Base-by-base conservation (phyloP, 2,888 invertebrate species). In the Dynastes tityus region DNA sequence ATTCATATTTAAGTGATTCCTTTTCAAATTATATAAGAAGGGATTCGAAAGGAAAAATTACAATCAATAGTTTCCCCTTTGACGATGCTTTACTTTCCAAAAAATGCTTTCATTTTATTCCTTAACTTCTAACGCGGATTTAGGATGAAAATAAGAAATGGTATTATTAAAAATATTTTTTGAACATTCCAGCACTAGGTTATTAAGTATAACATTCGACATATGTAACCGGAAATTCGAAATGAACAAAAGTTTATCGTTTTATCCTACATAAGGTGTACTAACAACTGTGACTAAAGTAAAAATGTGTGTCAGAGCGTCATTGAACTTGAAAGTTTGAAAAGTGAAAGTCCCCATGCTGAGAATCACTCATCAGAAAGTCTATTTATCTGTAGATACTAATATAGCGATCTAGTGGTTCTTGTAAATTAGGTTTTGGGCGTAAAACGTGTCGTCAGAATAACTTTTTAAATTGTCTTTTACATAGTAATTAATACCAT, bases 321-420 rank as follows among this genome's bases (percentile, higher is more conserved):
- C 73, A 73, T 73, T 73, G 73, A 73, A 73, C 73, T 73, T 73
- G 73, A 73, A 29, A 73, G 73, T 32, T 27, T 73, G 37, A 58
- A 73, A 73, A 73, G 73, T 73, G 73, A 73, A 73, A 73, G 73
- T 51, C 37, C 1, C 37, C 16, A 9, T 73, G 37, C 9, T 40
- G 16, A 58, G 16, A 51, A 9, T 13, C 29, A 13, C 13, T 6
- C 1, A 4, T 11, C 63, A 45, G 45, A 45, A 45, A 45, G 45
- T 45, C 45, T 45, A 45, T 45, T 11, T 45, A 63, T 63, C 63
- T 32, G 32, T 13, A 63, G 29, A 63, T 4, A 3, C 11, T 22
- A 32, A 63, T 27, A 5, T 5, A 13, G 27, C 27, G 13, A 63
- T 29, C 27, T 63, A 29, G n/a, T 63, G 13, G 63, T 29, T 63